Conservation (phyloP, 2,888 invertebrate genomes). For the Rhaphigaster nebulosa region DNA sequence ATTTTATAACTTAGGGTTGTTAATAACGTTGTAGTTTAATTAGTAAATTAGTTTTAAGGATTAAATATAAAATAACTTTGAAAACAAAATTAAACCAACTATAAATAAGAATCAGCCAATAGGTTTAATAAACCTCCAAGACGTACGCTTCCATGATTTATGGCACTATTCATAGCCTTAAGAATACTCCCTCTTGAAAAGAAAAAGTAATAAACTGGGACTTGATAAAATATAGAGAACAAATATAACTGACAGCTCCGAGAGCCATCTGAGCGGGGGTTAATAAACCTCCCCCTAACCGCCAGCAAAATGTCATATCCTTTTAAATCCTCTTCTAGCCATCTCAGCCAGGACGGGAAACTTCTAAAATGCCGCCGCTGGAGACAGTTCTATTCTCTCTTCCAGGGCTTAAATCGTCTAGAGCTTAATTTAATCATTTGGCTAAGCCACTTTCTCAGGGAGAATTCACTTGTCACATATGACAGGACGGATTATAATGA, state of each 20-base stretch:
- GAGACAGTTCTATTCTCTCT: conserved; percentile 13
- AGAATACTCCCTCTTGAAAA: not conserved
- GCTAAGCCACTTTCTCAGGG: not conserved
- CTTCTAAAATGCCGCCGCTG: conserved; percentile 14
- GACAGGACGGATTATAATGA: not conserved
- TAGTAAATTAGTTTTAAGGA: too few species aligned
- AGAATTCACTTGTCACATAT: not conserved
- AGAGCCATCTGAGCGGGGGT: not conserved
- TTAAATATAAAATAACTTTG: too few species aligned
- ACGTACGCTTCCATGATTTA: not conserved
- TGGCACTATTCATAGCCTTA: not conserved
- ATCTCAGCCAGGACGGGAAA: not conserved
- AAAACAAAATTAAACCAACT: too few species aligned
- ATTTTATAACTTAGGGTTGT: too few species aligned
- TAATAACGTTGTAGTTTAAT: too few species aligned
- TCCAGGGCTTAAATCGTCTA: not conserved
- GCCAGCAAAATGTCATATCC: conserved; percentile 28
- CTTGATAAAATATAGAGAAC: conserved; percentile 8
- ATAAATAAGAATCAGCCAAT: not conserved
- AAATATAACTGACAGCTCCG: conserved; percentile 9
- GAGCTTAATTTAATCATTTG: not conserved
- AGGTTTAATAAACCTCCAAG: not conserved
- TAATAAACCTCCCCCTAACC: not conserved
- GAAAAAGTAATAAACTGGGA: not conserved
- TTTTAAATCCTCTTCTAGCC: conserved; percentile 36